Evolutionary conservation across 2,888 invertebrate genomes (phyloP).

Genomic region (Hyposoter didymator): DNA sequence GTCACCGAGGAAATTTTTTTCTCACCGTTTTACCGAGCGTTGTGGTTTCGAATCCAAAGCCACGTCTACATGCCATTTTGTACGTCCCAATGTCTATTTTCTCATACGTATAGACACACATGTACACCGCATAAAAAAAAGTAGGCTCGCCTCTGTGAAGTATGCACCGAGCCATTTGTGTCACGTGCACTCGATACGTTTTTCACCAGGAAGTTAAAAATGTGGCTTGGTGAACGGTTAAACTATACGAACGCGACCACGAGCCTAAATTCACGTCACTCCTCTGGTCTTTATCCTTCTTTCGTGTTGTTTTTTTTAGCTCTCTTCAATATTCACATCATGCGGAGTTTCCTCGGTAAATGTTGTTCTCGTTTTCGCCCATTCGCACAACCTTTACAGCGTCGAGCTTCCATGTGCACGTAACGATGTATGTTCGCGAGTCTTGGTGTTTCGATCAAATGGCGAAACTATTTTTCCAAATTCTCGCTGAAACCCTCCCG

Average conservation of each 20-base stretch:
- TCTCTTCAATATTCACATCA: constrained; percentile 37
- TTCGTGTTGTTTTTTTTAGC: not conserved
- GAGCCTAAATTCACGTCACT: constrained; percentile 45
- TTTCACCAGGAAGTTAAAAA: constrained; percentile 62
- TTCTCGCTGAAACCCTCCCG: not conserved
- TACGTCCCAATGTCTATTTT: not conserved
- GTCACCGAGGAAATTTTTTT: not conserved
- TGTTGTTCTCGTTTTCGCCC: constrained; percentile 12
- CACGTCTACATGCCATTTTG: not conserved
- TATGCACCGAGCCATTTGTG: constrained; percentile 54
- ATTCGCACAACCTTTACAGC: not conserved
- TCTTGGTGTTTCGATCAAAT: not conserved
- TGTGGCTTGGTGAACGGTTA: constrained; percentile 59
- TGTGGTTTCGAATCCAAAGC: constrained; percentile 40
- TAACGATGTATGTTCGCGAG: constrained; percentile 12
- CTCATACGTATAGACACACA: not conserved
- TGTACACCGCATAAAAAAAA: constrained; percentile 11
- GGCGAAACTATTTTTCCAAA: not conserved
- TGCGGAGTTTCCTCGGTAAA: constrained; percentile 21
- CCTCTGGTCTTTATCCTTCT: constrained; percentile 17
- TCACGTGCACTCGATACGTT: constrained; percentile 65
- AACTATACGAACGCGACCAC: constrained; percentile 62
- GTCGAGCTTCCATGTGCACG: not conserved
- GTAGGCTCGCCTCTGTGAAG: constrained; percentile 22
- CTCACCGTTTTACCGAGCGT: not conserved